phyloP scores from a whole-genome alignment of 2,797 vertebrate species.

The Rhodeus uyekii region DNA sequence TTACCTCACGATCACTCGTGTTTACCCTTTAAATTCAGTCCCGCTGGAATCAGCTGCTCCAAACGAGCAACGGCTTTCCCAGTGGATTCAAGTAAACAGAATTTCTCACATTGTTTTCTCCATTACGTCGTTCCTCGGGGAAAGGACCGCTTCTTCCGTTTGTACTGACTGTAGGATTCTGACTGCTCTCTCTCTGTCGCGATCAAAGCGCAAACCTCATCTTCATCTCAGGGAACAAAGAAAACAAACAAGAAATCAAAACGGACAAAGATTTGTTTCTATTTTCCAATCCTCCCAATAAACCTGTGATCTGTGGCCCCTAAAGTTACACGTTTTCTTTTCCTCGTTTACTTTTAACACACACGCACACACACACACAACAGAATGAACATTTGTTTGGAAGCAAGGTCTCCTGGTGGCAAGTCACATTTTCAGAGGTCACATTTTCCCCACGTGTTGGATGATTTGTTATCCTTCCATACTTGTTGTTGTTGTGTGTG shows the following conservation, averaged over 20 bases:
- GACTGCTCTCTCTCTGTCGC: slow-evolving; percentile 48
- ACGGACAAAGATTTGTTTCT: slow-evolving; percentile 53
- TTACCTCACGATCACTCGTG: slow-evolving; percentile 67
- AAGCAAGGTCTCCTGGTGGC: slow-evolving; percentile 91
- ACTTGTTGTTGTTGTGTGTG: slow-evolving; percentile 50
- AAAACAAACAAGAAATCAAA: slow-evolving; percentile 62
- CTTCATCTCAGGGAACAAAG: slow-evolving; percentile 52
- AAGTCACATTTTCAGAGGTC: slow-evolving; percentile 84
- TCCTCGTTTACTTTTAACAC: slow-evolving; percentile 55
- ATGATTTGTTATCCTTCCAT: slow-evolving; percentile 63
- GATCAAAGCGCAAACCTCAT: slow-evolving; percentile 63
- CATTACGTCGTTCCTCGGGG: slow-evolving; percentile 47
- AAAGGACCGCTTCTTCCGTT: neutral
- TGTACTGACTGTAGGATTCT: slow-evolving; percentile 24
- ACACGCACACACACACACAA: slow-evolving; percentile 74
- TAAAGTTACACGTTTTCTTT: slow-evolving; percentile 56
- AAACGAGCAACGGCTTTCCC: slow-evolving; percentile 63
- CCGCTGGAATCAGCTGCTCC: slow-evolving; percentile 64
- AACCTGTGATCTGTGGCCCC: slow-evolving; percentile 77
- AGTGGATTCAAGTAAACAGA: slow-evolving; percentile 72
- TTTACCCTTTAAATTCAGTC: slow-evolving; percentile 62
- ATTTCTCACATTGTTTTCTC: slow-evolving; percentile 57
- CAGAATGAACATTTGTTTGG: slow-evolving; percentile 95
- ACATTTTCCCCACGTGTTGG: slow-evolving; percentile 66
- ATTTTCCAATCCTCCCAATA: slow-evolving; percentile 73